These are phyloP conservation scores for Drosophila gaucha DNA, from an alignment of 2,888 invertebrate species.

Conservation along the genomic window DNA sequence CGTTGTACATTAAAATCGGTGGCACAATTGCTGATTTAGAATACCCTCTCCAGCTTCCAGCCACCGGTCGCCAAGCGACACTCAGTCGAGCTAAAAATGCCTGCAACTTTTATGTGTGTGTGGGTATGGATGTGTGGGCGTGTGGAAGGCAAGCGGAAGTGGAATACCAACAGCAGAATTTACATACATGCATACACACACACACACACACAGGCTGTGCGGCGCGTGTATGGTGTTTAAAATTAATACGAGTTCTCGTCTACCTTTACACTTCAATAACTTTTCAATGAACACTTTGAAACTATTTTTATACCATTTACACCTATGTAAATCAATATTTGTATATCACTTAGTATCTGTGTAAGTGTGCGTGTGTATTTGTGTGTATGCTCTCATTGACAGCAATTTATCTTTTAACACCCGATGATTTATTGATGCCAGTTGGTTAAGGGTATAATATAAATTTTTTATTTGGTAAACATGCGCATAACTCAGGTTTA, in stretches of 20 bases:
- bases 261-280: constrained; percentile 70
- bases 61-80: constrained; percentile 27
- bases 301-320: constrained; percentile 76
- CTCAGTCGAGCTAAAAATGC: constrained; percentile 44
- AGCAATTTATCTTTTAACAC: constrained; percentile 53
- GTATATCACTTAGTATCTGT: constrained; percentile 22
- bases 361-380: not conserved
- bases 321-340: constrained; percentile 51
- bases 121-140: constrained; percentile 26
- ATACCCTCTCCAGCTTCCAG: constrained; percentile 16
- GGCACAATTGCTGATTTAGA: constrained; percentile 52
- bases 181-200: constrained; percentile 2
- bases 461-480: constrained; percentile 34
- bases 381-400: constrained; percentile 35
- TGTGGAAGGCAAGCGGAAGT: constrained; percentile 1
- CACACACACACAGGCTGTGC: constrained; percentile 3
- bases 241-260: constrained; percentile 64
- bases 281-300: constrained; percentile 78
- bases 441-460: constrained; percentile 33
- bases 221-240: constrained; percentile 51
- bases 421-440: constrained; percentile 62
- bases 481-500: constrained; percentile 25
- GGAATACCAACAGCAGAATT: constrained; percentile 41
- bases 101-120: constrained; percentile 15
- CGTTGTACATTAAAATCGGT: constrained; percentile 6